A percentile compares a stretch with the other conserved stretches of the same genome.
Evolutionary conservation across 2,797 vertebrate species (phyloP).

Genomic region (Enteromius fasciolatus): DNA sequence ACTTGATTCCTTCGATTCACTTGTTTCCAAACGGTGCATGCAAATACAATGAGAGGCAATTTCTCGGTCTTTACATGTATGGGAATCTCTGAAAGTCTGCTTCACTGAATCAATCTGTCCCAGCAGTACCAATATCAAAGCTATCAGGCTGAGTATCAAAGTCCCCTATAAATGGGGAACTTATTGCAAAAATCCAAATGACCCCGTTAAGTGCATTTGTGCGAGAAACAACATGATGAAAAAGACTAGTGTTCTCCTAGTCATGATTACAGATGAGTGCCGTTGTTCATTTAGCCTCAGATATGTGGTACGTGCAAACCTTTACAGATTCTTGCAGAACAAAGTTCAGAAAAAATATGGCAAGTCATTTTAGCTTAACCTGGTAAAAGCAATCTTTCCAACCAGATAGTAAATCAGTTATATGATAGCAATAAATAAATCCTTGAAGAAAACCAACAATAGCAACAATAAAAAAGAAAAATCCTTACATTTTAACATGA

Average conservation of each 20-base stretch:
- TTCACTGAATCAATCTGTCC: not conserved
- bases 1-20: not conserved
- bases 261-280: not conserved
- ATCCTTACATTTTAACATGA: not conserved
- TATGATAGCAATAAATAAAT: conserved; percentile 11
- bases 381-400: not conserved
- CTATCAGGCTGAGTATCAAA: not conserved
- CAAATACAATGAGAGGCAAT: not conserved
- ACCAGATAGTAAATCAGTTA: not conserved
- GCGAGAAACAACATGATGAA: not conserved
- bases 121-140: not conserved
- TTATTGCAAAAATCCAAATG: conserved; percentile 15
- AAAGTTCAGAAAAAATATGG: not conserved
- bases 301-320: conserved; percentile 3
- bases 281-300: not conserved
- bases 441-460: not conserved
- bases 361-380: conserved; percentile 9
- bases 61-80: not conserved
- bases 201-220: conserved; percentile 1
- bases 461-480: not conserved
- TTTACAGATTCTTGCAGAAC: not conserved
- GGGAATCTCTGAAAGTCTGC: not conserved
- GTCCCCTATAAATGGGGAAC: not conserved
- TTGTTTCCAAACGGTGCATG: not conserved
- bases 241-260: not conserved